Percentiles rank a stretch among this genome's conserved stretches.
phyloP scores from a whole-genome alignment of 2,888 invertebrate genomes.

The Archips xylosteana region DNA sequence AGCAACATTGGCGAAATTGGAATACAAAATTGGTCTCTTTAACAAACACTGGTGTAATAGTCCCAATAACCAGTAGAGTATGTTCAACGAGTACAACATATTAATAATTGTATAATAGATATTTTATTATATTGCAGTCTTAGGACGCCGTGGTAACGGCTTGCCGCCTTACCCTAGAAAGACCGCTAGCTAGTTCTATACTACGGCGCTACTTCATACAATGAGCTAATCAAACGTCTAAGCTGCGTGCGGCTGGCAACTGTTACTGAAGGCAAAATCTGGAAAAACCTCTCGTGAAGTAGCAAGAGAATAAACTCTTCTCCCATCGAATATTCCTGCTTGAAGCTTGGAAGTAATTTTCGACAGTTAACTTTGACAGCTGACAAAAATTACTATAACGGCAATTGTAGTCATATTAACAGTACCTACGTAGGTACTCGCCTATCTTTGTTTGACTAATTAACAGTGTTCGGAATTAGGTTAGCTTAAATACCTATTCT shows the following conservation, averaged over 20 bases:
- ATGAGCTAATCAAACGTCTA: constrained; percentile 64
- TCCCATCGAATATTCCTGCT: neutral
- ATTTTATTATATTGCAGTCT: constrained; percentile 68
- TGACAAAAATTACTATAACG: neutral
- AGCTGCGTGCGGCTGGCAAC: constrained; percentile 53
- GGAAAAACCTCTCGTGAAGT: constrained; percentile 31
- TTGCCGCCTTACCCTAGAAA: constrained; percentile 63
- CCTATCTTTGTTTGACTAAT: neutral
- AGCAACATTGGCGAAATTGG: constrained; percentile 31
- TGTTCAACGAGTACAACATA: constrained; percentile 47
- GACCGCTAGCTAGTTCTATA: constrained; percentile 63
- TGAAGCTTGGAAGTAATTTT: neutral
- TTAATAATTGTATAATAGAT: constrained; percentile 59
- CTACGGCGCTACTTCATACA: constrained; percentile 69
- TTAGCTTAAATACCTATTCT: too few species aligned
- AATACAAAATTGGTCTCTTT: constrained; percentile 38
- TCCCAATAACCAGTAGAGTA: constrained; percentile 45
- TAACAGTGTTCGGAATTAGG: too few species aligned
- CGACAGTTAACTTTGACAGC: neutral
- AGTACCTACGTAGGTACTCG: too few species aligned
- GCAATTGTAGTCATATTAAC: too few species aligned
- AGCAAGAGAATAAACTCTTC: neutral
- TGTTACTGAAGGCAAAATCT: constrained; percentile 43
- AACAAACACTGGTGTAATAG: constrained; percentile 26
- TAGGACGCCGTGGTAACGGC: constrained; percentile 70